Conservation (phyloP, 2,888 invertebrate species). For the Rhingia rostrata region DNA sequence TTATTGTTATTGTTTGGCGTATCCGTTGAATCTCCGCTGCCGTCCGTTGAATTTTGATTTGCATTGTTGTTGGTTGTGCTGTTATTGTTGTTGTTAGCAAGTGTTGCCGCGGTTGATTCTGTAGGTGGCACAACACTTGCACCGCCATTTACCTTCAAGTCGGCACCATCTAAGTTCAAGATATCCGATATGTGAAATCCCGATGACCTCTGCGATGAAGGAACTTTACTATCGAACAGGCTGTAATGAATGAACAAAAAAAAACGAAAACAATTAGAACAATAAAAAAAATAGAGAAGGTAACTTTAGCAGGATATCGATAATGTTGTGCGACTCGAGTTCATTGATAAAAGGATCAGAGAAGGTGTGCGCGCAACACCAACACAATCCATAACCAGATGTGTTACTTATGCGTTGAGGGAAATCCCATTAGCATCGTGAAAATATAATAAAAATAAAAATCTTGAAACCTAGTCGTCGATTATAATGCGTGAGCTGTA, state of each 20-base stretch:
- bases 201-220: conserved; percentile 87
- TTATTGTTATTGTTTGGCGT: conserved; percentile 75
- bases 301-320: conserved; percentile 50
- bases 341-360: conserved; percentile 77
- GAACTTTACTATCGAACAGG: conserved; percentile 87
- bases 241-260: conserved; percentile 83
- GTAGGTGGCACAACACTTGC: conserved; percentile 36
- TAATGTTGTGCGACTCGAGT: conserved; percentile 41
- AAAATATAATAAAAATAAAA: conserved; percentile 30
- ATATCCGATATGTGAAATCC: conserved; percentile 97
- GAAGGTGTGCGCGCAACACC: conserved; percentile 63
- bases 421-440: conserved; percentile 54
- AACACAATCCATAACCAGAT: conserved; percentile 40
- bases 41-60: conserved; percentile 71
- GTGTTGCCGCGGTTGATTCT: conserved; percentile 40
- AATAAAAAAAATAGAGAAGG: conserved; percentile 32
- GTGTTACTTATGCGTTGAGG: conserved; percentile 44
- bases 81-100: conserved; percentile 71
- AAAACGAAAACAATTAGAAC: conserved; percentile 19
- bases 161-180: conserved; percentile 91
- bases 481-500: conserved; percentile 49
- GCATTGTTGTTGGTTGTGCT: conserved; percentile 62
- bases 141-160: conserved; percentile 80
- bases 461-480: conserved; percentile 16
- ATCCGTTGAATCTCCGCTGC: conserved; percentile 66